These are phyloP conservation scores for Limnephilus rhombicus DNA, from an alignment of 2,888 invertebrate genomes.

Conservation along the genomic window DNA sequence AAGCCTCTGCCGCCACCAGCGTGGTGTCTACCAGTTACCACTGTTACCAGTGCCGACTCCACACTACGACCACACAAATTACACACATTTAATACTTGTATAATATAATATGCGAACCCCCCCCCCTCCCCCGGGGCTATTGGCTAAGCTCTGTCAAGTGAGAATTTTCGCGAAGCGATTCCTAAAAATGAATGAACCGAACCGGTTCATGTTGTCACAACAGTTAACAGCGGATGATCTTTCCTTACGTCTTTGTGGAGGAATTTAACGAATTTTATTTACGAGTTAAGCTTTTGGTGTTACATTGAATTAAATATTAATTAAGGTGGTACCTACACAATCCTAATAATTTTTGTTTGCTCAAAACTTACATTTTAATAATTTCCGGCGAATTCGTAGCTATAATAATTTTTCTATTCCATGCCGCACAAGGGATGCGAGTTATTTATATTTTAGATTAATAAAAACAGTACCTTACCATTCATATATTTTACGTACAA, in stretches of 20 bases:
- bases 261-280: background rate
- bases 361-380: too few relatives aligned
- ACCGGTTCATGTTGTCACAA: constrained; percentile 38
- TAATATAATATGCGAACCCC: background rate
- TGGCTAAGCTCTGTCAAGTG: background rate
- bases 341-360: too few relatives aligned
- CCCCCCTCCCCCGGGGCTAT: background rate
- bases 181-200: constrained; percentile 43
- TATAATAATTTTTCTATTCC: too few relatives aligned
- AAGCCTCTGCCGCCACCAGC: background rate
- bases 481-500: too few relatives aligned
- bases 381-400: too few relatives aligned
- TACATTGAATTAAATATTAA: too few relatives aligned
- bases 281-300: background rate
- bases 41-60: background rate
- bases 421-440: too few relatives aligned
- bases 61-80: background rate
- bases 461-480: too few relatives aligned
- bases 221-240: background rate
- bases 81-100: background rate
- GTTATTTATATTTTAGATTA: too few relatives aligned
- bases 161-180: background rate
- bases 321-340: too few relatives aligned
- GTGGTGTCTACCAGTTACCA: background rate
- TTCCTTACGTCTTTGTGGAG: background rate